These are phyloP conservation scores for Cantharis rufa DNA, from an alignment of 2,888 invertebrate genomes.

Conservation along the genomic window DNA sequence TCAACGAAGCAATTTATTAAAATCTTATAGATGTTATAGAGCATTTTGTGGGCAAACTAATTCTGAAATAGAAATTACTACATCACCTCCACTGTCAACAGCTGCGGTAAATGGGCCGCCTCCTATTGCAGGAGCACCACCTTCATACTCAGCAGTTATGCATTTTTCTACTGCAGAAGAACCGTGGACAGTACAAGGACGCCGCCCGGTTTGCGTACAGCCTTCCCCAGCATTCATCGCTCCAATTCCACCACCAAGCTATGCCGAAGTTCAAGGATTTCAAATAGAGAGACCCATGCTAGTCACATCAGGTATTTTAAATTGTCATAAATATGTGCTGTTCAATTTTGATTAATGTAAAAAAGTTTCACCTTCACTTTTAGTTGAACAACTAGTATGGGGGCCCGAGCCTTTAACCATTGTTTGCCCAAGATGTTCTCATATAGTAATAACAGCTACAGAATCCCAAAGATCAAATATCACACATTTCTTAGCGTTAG, in stretches of 20 bases:
- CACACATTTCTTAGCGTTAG: conserved; percentile 49
- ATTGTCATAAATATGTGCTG: background rate
- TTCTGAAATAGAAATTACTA: conserved; percentile 9
- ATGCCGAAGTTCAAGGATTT: conserved; percentile 33
- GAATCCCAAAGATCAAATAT: conserved; percentile 45
- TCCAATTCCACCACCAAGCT: conserved; percentile 40
- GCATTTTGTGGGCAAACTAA: background rate
- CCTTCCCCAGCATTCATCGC: conserved; percentile 42
- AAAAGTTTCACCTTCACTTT: conserved; percentile 26
- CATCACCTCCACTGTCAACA: conserved; percentile 15
- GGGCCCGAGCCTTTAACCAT: conserved; percentile 50
- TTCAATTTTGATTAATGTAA: background rate
- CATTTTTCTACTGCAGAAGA: conserved; percentile 39
- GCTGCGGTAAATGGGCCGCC: conserved; percentile 28
- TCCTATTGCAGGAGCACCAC: conserved; percentile 41
- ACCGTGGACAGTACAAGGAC: conserved; percentile 3
- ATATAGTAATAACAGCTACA: conserved; percentile 47
- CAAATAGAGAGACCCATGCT: conserved; percentile 9
- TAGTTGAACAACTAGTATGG: conserved; percentile 44
- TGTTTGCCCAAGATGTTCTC: conserved; percentile 49
- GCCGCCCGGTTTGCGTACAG: conserved; percentile 33
- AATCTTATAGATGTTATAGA: background rate
- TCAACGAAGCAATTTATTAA: background rate
- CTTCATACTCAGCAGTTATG: conserved; percentile 49
- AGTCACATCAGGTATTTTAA: conserved; percentile 11